phyloP scores from a whole-genome alignment of 2,113 vertebrate species.

The Platysternon megacephalum region DNA sequence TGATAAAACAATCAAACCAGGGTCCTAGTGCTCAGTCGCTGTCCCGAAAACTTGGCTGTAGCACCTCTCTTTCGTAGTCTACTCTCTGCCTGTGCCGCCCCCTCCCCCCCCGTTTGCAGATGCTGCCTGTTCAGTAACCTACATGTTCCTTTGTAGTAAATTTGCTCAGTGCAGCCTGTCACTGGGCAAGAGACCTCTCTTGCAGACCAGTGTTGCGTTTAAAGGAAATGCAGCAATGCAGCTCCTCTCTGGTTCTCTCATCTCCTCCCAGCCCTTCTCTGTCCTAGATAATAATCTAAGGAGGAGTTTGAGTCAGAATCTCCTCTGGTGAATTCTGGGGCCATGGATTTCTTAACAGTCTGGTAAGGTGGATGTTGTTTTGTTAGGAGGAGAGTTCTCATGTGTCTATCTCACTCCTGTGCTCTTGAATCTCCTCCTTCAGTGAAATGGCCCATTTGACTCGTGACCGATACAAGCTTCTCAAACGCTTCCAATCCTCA shows the following conservation, averaged over 20 bases:
- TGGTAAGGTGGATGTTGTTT: neutral
- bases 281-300: neutral
- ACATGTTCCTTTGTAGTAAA: fast-evolving
- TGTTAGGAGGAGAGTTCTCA: neutral
- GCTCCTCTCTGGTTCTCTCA: neutral
- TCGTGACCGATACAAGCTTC: neutral
- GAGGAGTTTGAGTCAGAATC: neutral
- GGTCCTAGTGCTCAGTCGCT: neutral
- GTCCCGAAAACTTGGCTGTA: slow-evolving; percentile 13
- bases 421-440: neutral
- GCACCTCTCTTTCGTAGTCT: slow-evolving; percentile 54
- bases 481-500: slow-evolving; percentile 10
- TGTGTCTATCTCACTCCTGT: neutral
- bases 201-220: fast-evolving
- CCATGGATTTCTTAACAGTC: neutral
- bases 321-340: neutral
- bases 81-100: neutral
- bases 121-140: neutral
- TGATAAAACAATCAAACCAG: neutral
- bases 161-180: fast-evolving
- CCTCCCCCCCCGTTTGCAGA: neutral
- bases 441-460: neutral
- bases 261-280: neutral
- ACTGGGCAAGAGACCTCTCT: neutral
- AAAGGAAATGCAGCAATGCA: neutral